These are phyloP conservation scores for Portunus trituberculatus DNA, from an alignment of 1,140 invertebrate species.

Conservation along the genomic window DNA sequence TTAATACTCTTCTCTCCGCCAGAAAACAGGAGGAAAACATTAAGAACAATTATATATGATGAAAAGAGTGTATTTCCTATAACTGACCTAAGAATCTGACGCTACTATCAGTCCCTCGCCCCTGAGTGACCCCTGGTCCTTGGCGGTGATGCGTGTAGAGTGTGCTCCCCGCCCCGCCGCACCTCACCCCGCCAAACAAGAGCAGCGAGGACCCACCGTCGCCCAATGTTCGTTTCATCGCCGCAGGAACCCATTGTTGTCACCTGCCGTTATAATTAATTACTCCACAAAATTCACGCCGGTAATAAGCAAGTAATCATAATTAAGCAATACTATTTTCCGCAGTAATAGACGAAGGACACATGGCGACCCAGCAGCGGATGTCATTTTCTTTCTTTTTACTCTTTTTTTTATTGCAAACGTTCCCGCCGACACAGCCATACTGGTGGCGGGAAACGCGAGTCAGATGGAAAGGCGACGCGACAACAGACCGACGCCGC, in stretches of 20 bases:
- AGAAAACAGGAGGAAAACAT: too few species aligned
- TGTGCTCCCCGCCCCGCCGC: background rate
- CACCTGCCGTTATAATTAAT: background rate
- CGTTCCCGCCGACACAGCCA: background rate
- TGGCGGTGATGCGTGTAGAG: background rate
- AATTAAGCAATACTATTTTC: constrained; percentile 25
- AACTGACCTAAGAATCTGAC: too few species aligned
- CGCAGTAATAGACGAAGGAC: background rate
- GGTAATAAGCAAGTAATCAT: constrained; percentile 3
- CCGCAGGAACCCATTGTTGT: background rate
- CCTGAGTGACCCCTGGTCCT: background rate
- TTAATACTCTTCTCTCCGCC: too few species aligned
- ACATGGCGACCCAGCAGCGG: background rate
- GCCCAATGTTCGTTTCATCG: too few species aligned
- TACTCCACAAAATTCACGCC: constrained; percentile 1
- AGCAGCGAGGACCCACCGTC: background rate
- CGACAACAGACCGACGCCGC: background rate
- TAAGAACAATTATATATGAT: too few species aligned
- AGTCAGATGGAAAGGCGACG: background rate
- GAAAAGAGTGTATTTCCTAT: too few species aligned
- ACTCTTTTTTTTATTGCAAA: background rate
- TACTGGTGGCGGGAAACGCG: background rate
- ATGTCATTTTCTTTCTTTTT: background rate
- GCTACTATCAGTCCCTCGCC: too few species aligned
- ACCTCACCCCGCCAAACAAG: background rate